Base-by-base conservation (phyloP, 2,113 vertebrate genomes). In the Melanotaenia duboulayi region DNA sequence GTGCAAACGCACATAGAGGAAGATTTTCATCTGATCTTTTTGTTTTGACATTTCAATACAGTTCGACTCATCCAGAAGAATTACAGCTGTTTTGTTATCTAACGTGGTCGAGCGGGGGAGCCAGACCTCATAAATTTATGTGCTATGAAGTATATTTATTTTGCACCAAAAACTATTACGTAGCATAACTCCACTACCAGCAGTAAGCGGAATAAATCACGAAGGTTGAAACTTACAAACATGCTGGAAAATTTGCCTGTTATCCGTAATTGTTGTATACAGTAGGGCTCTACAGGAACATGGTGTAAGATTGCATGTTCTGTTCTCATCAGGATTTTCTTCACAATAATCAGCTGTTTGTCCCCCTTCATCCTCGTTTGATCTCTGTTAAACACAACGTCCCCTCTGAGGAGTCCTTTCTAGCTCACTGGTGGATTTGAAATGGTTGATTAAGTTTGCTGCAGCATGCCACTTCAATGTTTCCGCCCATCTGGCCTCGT, bases 361-460 rank as follows among this genome's bases (percentile, higher is more conserved):
- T 32, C 59, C 24, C 58, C 13, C 25, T 7, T 22, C 12, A 14
- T 32, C 28, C 63, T 54, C 12, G 46, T 59, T 51, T 63, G 24
- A 74, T 65, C 71, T 54, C 51, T 37, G 44, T 61, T 24, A 49
- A 37, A 58, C 24, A 55, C 28, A 61, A 59, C 11, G 16, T 56
- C 48, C 22, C 50, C 48, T 56, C 56, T 46, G 37, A 56, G 62
- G 49, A 67, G 52, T 39, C 66, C 64, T 85, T 81, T 84, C 81
- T 87, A 82, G 78, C 75, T 87, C 85, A 66, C 58, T 70, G 78
- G 67, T 19, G 78, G 79, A 86, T 90, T 80, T 71, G 76, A 76
- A 78, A 90, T 65, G 71, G 83, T 80, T 80, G 70, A 76, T 86
- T 82, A 76, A 69, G 63, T 80, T 82, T 75, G 83, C 40, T 81